phyloP scores from a whole-genome alignment of 2,888 invertebrate genomes.

The Apodemia hepburni region DNA sequence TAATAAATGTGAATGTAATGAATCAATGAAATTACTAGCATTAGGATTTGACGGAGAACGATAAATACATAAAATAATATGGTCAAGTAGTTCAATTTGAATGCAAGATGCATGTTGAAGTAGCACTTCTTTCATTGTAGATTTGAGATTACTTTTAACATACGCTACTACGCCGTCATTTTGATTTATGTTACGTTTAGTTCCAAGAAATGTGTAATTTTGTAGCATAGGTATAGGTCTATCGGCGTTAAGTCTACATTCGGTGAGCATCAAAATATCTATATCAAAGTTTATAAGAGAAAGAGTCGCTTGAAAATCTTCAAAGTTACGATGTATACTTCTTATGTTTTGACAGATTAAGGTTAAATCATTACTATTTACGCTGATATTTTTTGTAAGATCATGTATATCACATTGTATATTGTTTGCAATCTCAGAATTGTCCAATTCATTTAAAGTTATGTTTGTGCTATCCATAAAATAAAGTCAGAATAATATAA shows the following conservation, averaged over 20 bases:
- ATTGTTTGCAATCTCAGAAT: neutral
- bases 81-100: slow-evolving; percentile 11
- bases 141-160: slow-evolving; percentile 16
- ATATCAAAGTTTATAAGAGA: slow-evolving; percentile 2
- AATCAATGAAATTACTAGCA: slow-evolving; percentile 29
- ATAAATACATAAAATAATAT: slow-evolving; percentile 30
- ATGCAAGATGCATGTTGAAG: neutral
- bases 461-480: no score
- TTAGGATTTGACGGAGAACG: slow-evolving; percentile 32
- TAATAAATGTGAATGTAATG: slow-evolving; percentile 14
- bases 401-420: no score
- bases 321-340: slow-evolving; percentile 20
- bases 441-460: neutral
- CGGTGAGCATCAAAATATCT: slow-evolving; percentile 17
- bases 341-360: neutral
- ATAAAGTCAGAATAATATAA: neutral
- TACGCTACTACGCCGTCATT: slow-evolving; percentile 25
- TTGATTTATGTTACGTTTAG: slow-evolving; percentile 18
- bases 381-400: no score
- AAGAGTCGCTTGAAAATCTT: slow-evolving; percentile 10
- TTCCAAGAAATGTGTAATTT: neutral
- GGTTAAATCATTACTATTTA: no score
- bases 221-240: no score
- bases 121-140: no score
- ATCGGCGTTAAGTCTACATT: slow-evolving; percentile 10